A percentile compares a stretch with the other conserved stretches of the same genome.
These are phyloP conservation scores for Tortricodes alternella DNA, from an alignment of 2,888 invertebrate genomes.

Conservation along the genomic window DNA sequence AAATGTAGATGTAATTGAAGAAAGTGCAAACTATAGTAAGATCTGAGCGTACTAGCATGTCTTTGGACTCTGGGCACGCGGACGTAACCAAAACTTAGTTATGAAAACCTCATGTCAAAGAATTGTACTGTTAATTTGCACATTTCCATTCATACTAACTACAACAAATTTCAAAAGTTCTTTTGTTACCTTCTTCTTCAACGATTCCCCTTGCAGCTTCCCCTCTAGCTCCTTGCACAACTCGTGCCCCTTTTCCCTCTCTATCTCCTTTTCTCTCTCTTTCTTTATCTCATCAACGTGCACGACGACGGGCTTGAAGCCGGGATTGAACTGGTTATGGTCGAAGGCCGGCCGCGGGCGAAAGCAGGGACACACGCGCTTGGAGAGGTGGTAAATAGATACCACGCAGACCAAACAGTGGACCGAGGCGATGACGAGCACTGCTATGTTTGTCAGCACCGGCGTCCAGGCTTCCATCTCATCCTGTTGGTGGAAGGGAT, in stretches of 20 bases:
- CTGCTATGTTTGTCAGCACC: constrained; percentile 84
- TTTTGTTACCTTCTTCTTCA: constrained; percentile 59
- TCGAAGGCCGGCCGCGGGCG: constrained; percentile 71
- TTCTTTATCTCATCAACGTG: constrained; percentile 65
- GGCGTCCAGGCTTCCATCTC: constrained; percentile 83
- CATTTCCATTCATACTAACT: background rate
- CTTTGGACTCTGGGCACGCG: no score
- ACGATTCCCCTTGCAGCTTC: constrained; percentile 62
- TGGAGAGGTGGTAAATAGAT: constrained; percentile 79
- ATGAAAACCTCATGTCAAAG: no score
- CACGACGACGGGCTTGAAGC: constrained; percentile 63
- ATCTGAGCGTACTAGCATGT: no score
- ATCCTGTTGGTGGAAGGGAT: constrained; percentile 54
- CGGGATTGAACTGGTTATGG: constrained; percentile 79
- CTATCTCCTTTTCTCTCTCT: constrained; percentile 48
- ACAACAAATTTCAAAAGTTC: background rate
- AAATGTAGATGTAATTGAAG: no score
- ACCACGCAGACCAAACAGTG: constrained; percentile 82
- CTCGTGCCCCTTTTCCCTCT: constrained; percentile 56
- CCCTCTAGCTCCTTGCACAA: constrained; percentile 68
- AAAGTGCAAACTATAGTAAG: no score
- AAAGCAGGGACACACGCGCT: constrained; percentile 82
- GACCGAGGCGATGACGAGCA: constrained; percentile 82
- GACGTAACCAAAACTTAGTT: no score
- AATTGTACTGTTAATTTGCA: background rate